Base-by-base conservation (phyloP, 2,888 invertebrate species). In the Endomychus coccineus region DNA sequence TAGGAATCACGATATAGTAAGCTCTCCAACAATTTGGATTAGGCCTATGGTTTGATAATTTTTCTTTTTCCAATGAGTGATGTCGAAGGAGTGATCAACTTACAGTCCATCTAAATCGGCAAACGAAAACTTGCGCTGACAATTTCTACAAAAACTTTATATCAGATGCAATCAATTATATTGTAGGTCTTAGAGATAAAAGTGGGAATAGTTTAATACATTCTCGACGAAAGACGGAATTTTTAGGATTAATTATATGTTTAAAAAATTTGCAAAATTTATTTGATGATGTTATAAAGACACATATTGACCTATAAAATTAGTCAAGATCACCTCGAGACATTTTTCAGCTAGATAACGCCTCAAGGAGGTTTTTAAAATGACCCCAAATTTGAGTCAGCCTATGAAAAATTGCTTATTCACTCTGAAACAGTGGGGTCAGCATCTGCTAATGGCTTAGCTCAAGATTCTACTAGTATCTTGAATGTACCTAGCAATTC, bases 321-420 rank as follows among this genome's bases (percentile, higher is more conserved):
- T 3, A 40, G 38, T 25, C 50, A 52, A 27, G 46, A 50, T 11
- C 34, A 42, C 9, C 16, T 39, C 2, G 38, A 35, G 21, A 23
- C 17, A 5, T 38, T 31, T 21, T 39, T 42, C 25, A 24, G 24
- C n/a, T n/a, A 15, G 4, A 19, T 37, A 7, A 37, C 48, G 33
- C 19, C 36, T n/a, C 23, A 36, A 16, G 39, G 46, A 16, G 46
- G 48, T 3, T 51, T 48, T 28, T n/a, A n/a, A n/a, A n/a, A n/a
- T n/a, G n/a, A n/a, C n/a, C n/a, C n/a, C n/a, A n/a, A n/a, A n/a
- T n/a, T n/a, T n/a, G n/a, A n/a, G n/a, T n/a, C n/a, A n/a, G n/a
- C n/a, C n/a, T n/a, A n/a, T n/a, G n/a, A n/a, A n/a, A 44, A 42
- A 36, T 16, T 49, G 4, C 25, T 52, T 13, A 27, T 46, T 3